These are phyloP conservation scores for Opisthograptis luteolata DNA, from an alignment of 2,888 invertebrate genomes.

Conservation along the genomic window DNA sequence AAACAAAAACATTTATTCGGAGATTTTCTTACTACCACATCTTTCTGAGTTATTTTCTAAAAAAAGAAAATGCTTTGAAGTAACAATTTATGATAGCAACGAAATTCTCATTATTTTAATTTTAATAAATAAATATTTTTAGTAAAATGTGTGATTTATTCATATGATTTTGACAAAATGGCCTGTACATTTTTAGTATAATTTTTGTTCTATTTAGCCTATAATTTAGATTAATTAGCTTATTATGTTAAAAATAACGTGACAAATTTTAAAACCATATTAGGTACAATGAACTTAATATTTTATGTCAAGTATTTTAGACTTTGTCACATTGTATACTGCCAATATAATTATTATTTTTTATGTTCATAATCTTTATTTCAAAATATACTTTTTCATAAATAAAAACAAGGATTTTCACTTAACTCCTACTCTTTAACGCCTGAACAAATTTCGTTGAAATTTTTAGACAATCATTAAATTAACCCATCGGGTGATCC, in stretches of 20 bases:
- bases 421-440: not conserved
- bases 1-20: constrained; percentile 24
- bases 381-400: constrained; percentile 38
- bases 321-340: constrained; percentile 45
- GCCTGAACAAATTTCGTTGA: not conserved
- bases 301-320: constrained; percentile 38
- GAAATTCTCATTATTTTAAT: constrained; percentile 26
- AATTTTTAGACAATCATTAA: too few relatives aligned
- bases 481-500: too few relatives aligned
- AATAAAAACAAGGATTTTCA: constrained; percentile 6
- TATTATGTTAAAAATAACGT: constrained; percentile 38
- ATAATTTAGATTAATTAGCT: constrained; percentile 41
- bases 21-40: constrained; percentile 27
- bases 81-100: constrained; percentile 20
- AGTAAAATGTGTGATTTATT: constrained; percentile 59
- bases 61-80: constrained; percentile 2
- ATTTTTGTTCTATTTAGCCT: constrained; percentile 55
- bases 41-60: constrained; percentile 1
- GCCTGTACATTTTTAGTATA: constrained; percentile 76
- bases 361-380: constrained; percentile 67
- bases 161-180: constrained; percentile 59
- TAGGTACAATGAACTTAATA: not conserved
- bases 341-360: constrained; percentile 71
- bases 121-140: constrained; percentile 40
- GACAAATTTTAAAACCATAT: constrained; percentile 16